Percentiles rank a stretch among this genome's conserved stretches.
Conservation (phyloP, 2,113 vertebrate genomes). For the Nipponia nippon region DNA sequence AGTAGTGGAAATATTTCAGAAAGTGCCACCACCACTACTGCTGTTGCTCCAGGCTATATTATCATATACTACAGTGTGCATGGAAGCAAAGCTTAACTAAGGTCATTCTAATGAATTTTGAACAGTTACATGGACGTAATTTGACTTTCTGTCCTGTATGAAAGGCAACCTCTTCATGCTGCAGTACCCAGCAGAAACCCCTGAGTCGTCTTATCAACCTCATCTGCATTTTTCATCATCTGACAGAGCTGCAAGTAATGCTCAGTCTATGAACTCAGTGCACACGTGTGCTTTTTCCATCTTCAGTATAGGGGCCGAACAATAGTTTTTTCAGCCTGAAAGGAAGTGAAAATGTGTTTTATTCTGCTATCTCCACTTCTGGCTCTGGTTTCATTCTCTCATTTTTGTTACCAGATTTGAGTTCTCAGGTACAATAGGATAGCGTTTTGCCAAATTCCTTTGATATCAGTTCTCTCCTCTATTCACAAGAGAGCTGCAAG, state of each 20-base stretch:
- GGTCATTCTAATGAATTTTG: constrained; percentile 59
- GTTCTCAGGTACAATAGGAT: neutral
- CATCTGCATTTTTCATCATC: constrained; percentile 12
- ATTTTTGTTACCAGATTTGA: constrained; percentile 19
- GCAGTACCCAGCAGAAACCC: constrained; percentile 14
- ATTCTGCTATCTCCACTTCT: neutral
- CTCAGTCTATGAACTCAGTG: neutral
- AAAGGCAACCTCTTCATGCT: constrained; percentile 15
- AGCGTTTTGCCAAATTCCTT: neutral
- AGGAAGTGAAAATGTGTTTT: constrained; percentile 5
- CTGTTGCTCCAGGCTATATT: constrained; percentile 47
- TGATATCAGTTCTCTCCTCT: neutral
- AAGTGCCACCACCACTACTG: neutral
- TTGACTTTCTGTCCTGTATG: constrained; percentile 33
- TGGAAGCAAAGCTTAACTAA: constrained; percentile 50
- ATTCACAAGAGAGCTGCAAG: neutral
- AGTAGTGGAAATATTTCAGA: constrained; percentile 44
- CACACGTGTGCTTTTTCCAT: neutral
- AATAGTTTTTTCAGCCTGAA: neutral
- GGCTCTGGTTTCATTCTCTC: neutral
- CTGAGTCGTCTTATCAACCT: neutral
- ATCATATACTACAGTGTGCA: constrained; percentile 21
- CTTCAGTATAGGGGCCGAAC: neutral
- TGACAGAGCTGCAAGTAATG: constrained; percentile 15
- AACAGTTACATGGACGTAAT: constrained; percentile 42